Conservation (phyloP, 2,888 invertebrate genomes). For the Conus canariensis region DNA sequence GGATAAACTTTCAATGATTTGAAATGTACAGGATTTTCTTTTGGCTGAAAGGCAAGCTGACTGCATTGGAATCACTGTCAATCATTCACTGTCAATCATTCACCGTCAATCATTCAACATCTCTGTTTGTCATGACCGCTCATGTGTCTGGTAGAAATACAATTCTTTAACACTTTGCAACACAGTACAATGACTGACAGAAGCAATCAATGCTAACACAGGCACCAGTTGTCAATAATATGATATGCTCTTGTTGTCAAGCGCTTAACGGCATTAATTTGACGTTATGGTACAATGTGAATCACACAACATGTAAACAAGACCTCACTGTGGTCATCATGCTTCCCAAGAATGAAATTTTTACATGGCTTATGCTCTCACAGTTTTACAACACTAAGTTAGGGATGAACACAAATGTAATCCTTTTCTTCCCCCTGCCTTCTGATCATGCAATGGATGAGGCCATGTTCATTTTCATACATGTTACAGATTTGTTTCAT, state of each 20-base stretch:
- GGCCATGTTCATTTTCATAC: too few species aligned
- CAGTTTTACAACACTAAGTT: too few species aligned
- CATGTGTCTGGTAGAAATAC: not conserved
- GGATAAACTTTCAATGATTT: not conserved
- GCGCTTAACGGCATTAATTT: not conserved
- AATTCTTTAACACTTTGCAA: not conserved
- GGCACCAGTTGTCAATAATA: not conserved
- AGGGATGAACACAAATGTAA: too few species aligned
- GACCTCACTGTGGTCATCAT: too few species aligned
- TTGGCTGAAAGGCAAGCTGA: not conserved
- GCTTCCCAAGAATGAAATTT: too few species aligned
- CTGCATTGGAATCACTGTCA: not conserved
- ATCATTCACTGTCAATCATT: too few species aligned
- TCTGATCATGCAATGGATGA: too few species aligned
- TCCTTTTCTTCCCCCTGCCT: too few species aligned
- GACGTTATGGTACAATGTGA: not conserved
- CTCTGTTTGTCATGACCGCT: not conserved
- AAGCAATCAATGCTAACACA: not conserved
- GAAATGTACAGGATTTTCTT: not conserved
- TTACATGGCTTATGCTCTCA: too few species aligned
- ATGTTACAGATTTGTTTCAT: too few species aligned
- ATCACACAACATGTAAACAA: too few species aligned
- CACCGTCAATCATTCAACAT: not conserved
- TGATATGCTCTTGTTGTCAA: not conserved
- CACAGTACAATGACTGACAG: not conserved